Base-by-base conservation (phyloP, 2,888 invertebrate species). In the Epistrophe grossulariae region DNA sequence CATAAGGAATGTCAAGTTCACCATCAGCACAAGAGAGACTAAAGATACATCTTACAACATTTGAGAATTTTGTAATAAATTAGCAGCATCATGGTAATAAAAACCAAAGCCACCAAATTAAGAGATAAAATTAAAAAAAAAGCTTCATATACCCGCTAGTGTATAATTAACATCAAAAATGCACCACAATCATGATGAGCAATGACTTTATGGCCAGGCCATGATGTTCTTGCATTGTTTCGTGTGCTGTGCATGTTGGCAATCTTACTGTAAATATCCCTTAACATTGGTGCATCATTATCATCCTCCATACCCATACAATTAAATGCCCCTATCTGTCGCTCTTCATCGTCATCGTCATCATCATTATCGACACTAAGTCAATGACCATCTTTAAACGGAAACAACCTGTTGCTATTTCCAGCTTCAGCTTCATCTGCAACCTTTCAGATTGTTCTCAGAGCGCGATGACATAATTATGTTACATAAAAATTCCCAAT, bases 381-480 rank as follows among this genome's bases (percentile, higher is more conserved):
- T 79, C 85, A 82, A 70, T 85, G 85, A 79, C 85, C 85, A 76
- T 64, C 55, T 19, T 70, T 17, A 70, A 52, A 70, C n/a, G 28
- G 19, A 55, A 70, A 70, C 55, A 64, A 71, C 66, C 55, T 71
- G 74, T 10, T 60, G 62, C 57, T 11, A 1, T 15, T 62, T 59
- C 17, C 55, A 45, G 45, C 31, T 48, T 31, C 17, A 28, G 8
- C 13, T 55, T 28, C 52, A 52, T 52, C 28, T 55, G 13, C 50
- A 48, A 19, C 31, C 17, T 24, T 17, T 48, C 9, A 19, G 52
- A 40, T 55, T 55, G 40, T 70, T 70, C 70, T 70, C 55, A 70
- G n/a, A n/a, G 24, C 24, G 15, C 43, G 76, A 85, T 85, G 85
- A 85, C 85, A 85, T 85, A 85, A 85, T 81, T 74, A 73, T 74